Conservation (phyloP, 2,113 vertebrate species). For the Phylloscopus whistleri region DNA sequence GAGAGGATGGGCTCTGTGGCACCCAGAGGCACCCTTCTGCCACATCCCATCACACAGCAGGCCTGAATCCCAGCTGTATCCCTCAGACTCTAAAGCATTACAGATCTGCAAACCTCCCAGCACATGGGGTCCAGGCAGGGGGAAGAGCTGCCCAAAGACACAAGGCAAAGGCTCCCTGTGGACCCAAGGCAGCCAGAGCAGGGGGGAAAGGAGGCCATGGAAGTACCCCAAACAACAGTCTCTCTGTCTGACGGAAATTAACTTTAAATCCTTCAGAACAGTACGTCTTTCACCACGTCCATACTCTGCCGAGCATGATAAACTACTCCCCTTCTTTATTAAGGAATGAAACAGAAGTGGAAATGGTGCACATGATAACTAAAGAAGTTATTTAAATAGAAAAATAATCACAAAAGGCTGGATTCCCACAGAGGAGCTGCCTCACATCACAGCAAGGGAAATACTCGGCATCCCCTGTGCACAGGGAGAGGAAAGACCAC, state of each 20-base stretch:
- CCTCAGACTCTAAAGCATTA: not conserved
- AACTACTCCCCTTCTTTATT: not conserved
- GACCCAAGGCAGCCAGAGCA: not conserved
- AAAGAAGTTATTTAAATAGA: not conserved
- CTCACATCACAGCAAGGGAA: not conserved
- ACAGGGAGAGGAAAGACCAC: not conserved
- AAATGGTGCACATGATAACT: not conserved
- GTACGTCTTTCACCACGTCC: not conserved
- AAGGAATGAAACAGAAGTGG: not conserved
- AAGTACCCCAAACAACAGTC: not conserved
- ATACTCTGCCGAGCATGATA: not conserved
- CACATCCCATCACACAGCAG: not conserved
- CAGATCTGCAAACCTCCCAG: not conserved
- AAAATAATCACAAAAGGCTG: not conserved
- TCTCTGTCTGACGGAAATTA: not conserved
- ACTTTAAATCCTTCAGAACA: constrained; percentile 24
- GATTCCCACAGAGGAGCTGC: not conserved
- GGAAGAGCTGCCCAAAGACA: not conserved
- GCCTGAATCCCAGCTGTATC: not conserved
- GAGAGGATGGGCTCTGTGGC: not conserved
- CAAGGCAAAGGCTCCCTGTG: not conserved
- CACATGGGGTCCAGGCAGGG: not conserved
- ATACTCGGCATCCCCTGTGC: not conserved
- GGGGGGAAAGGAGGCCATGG: not conserved
- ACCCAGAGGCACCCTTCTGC: fast-evolving